A percentile compares a stretch with the other conserved stretches of the same genome.
Evolutionary conservation across 2,113 vertebrate species (phyloP).

Genomic region (Bagarius yarrelli): DNA sequence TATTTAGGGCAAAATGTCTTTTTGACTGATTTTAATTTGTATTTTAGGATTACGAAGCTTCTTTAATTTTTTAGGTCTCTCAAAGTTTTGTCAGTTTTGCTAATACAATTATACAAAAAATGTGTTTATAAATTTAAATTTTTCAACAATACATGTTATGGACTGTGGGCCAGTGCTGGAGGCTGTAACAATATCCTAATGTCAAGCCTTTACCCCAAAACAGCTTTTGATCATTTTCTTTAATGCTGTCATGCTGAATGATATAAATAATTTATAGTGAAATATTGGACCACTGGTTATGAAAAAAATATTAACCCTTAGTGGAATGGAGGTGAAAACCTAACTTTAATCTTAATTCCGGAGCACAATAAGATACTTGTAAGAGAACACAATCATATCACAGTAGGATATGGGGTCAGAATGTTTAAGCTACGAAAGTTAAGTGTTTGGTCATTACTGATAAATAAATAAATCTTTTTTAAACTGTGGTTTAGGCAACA

Average conservation of each 20-base stretch:
- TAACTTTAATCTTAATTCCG: too few relatives aligned
- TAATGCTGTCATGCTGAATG: not conserved
- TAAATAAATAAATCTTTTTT: not conserved
- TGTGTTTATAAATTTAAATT: not conserved
- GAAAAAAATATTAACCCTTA: not conserved
- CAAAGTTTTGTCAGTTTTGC: not conserved
- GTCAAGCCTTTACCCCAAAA: not conserved
- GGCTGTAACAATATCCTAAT: not conserved
- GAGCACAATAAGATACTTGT: too few relatives aligned
- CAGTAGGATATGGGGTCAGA: too few relatives aligned
- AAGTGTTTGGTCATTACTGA: not conserved
- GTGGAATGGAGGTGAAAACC: too few relatives aligned
- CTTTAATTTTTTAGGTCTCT: not conserved
- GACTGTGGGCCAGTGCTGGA: not conserved
- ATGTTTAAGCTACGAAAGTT: not conserved
- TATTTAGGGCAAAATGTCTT: not conserved
- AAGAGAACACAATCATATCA: too few relatives aligned
- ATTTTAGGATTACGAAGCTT: not conserved
- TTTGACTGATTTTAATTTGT: not conserved
- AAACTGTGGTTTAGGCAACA: not conserved
- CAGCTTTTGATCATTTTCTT: not conserved
- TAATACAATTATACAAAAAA: not conserved
- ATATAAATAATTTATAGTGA: not conserved
- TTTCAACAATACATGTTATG: not conserved
- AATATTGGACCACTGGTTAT: not conserved